These are phyloP conservation scores for Pongo abelii DNA, from an alignment of 2,113 vertebrate genomes.

Conservation along the genomic window DNA sequence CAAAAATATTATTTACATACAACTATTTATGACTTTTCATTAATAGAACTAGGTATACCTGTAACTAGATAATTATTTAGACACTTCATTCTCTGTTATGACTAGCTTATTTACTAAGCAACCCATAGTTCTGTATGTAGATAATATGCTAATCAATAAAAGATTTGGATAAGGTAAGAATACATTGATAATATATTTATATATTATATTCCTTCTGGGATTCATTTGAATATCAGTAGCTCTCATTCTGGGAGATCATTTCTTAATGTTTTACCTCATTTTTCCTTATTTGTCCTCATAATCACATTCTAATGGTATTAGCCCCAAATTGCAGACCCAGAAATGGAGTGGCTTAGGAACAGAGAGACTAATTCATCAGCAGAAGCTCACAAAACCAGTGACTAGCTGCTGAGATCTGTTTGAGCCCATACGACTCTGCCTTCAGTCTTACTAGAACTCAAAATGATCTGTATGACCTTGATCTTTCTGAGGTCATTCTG, in stretches of 20 bases:
- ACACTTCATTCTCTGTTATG: not conserved
- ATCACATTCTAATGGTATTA: not conserved
- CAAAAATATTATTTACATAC: not conserved
- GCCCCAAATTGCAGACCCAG: not conserved
- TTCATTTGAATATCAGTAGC: not conserved
- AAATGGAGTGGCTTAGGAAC: not conserved
- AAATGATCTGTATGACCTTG: not conserved
- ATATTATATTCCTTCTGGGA: not conserved
- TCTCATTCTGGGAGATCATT: not conserved
- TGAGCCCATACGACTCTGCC: not conserved
- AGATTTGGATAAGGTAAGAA: not conserved
- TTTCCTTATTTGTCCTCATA: not conserved
- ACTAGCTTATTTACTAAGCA: not conserved
- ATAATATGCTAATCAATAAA: not conserved
- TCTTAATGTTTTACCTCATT: not conserved
- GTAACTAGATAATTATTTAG: not conserved
- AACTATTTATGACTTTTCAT: not conserved
- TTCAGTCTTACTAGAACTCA: not conserved
- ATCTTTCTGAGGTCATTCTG: not conserved
- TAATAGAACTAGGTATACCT: not conserved
- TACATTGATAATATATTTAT: not conserved
- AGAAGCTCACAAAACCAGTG: not conserved
- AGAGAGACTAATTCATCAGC: not conserved
- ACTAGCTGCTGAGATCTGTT: not conserved
- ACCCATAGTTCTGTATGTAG: not conserved